Evolutionary conservation across 1,140 invertebrate species (phyloP).

Genomic region (Meloidogyne exigua): DNA sequence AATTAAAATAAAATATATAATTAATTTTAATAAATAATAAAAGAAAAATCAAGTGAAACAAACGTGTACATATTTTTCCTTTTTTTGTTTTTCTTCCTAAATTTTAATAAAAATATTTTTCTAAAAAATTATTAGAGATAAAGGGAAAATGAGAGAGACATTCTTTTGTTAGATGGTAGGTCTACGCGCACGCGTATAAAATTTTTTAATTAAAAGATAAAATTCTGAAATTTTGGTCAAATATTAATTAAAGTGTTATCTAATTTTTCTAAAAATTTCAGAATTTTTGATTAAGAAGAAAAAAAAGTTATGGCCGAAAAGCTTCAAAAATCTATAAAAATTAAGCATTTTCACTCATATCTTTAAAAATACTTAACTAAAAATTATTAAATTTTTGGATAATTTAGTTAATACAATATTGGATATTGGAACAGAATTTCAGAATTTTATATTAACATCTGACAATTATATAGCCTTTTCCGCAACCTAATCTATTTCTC

Average conservation of each 20-base stretch:
- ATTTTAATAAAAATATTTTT: background rate
- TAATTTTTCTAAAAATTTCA: background rate
- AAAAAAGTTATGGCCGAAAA: too few species aligned
- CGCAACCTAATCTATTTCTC: too few species aligned
- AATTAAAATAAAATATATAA: background rate
- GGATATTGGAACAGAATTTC: background rate
- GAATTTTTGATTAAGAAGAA: background rate
- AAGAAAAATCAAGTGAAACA: background rate
- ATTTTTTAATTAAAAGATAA: too few species aligned
- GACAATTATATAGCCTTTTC: background rate
- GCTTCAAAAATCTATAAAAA: too few species aligned
- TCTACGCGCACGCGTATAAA: background rate
- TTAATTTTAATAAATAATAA: constrained; percentile 6
- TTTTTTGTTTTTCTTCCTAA: background rate
- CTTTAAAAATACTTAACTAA: background rate
- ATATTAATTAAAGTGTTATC: background rate
- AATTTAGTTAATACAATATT: background rate
- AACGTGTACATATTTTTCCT: background rate
- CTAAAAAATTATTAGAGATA: background rate
- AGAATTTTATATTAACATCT: background rate
- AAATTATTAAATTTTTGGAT: background rate
- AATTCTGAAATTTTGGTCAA: background rate
- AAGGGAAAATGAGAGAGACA: background rate
- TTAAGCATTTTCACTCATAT: too few species aligned
- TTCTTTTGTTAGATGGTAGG: background rate